Evolutionary conservation across 2,797 vertebrate genomes (phyloP), one percentile per base, ranked within the genome.

Genomic region (Apogon hyalosoma): DNA sequence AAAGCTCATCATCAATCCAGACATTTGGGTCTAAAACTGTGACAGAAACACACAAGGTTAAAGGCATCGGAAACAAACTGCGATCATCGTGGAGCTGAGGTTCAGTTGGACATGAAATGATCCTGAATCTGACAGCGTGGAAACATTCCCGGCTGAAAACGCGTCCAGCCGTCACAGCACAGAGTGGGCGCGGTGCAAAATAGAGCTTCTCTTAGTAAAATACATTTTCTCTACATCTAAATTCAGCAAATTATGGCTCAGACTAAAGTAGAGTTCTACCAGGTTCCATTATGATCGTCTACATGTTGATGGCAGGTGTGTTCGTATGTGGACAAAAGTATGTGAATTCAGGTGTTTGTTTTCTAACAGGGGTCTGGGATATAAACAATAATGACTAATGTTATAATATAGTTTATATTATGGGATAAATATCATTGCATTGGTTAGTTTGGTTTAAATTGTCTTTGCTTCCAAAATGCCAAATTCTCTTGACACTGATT

Each of bases 161-260:
- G 50, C 15, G 31, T 52, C 71, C 68, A 58, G 79, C 64, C 75
- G 28, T 59, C 50, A 79, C 55, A 77, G 80, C 83, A 69, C 69
- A 73, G 70, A 62, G 58, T n/a, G 54, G 47, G 65, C 63, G 57
- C 79, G 69, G 88, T 90, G 92, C 91, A 93, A 93, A 94, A 93
- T 89, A 92, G 79, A 93, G 73, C 79, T 87, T 92, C 62, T 91
- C 81, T 88, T 90, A 88, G 65, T 82, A 92, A 93, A 93, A 93
- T 92, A 93, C 74, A 86, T 83, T 80, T 87, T 82, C 84, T 88
- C 78, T 86, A 90, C 87, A 16, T 71, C 69, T 82, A 80, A 74
- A 56, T 75, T 77, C 87, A 85, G 82, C 87, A 89, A 87, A 88
- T 85, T 82, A 87, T 45, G 68, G 84, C 85, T 90, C 87, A 80